These are phyloP conservation scores for Nannobrachium achirus DNA, from an alignment of 2,113 vertebrate genomes.

Conservation along the genomic window DNA sequence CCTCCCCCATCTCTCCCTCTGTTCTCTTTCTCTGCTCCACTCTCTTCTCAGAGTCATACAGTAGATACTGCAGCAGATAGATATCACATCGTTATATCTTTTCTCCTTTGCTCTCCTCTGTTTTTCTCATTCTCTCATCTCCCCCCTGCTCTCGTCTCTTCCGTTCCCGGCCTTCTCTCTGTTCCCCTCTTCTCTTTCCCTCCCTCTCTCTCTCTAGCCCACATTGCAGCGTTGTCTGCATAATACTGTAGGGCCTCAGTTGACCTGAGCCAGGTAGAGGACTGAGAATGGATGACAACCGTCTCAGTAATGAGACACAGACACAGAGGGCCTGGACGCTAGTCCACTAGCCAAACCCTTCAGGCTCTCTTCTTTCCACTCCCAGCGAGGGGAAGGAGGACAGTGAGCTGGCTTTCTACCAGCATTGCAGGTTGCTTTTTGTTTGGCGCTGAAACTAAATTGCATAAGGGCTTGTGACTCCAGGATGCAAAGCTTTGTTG, in stretches of 20 bases:
- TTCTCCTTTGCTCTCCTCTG: not conserved
- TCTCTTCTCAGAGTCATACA: no score
- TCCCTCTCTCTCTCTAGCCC: not conserved
- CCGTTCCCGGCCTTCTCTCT: not conserved
- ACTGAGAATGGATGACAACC: conserved; percentile 24
- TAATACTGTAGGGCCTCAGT: not conserved
- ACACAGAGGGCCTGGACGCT: not conserved
- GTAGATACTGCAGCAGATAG: no score
- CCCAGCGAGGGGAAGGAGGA: not conserved
- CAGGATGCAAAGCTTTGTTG: no score
- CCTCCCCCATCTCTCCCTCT: no score
- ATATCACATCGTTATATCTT: no score
- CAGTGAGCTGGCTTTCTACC: not conserved
- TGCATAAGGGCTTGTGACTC: no score
- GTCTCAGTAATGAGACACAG: conserved; percentile 35
- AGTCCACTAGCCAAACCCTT: not conserved
- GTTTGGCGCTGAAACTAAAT: no score
- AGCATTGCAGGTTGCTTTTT: not conserved
- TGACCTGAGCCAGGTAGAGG: conserved; percentile 20
- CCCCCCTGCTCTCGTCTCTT: no score
- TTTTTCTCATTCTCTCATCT: not conserved
- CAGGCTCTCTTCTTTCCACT: not conserved
- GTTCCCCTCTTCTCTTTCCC: not conserved
- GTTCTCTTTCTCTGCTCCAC: no score
- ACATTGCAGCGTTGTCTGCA: not conserved